Evolutionary conservation across 2,797 vertebrate genomes (phyloP).

Genomic region (Astyanax mexicanus): DNA sequence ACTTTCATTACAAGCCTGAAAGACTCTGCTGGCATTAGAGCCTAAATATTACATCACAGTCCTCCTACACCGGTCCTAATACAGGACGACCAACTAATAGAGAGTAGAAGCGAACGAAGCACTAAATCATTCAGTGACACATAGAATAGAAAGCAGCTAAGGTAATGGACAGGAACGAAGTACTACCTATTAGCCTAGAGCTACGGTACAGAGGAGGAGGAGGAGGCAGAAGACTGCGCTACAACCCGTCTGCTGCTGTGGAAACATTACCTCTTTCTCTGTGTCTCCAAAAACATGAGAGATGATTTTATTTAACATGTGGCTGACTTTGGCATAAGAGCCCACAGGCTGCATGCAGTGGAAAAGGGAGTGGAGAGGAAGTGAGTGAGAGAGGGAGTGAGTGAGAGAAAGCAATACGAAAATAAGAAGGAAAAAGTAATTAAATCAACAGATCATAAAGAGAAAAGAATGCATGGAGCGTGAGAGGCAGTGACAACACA

Average conservation of each 20-base stretch:
- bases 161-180: conserved; percentile 20
- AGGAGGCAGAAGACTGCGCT: conserved; percentile 1
- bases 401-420: neutral
- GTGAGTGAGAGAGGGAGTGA: neutral
- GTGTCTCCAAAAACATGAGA: conserved; percentile 76
- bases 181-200: conserved; percentile 32
- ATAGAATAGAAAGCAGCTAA: conserved; percentile 4
- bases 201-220: conserved; percentile 11
- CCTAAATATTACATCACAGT: neutral
- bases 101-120: conserved; percentile 2
- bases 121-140: conserved; percentile 15
- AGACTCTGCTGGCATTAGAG: neutral
- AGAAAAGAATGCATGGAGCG: conserved; percentile 16
- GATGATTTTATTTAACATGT: conserved; percentile 85
- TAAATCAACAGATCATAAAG: neutral
- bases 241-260: conserved; percentile 40
- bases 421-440: neutral
- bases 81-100: neutral
- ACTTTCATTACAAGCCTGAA: neutral
- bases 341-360: conserved; percentile 77
- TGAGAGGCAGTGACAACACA: conserved; percentile 24
- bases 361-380: conserved; percentile 41
- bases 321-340: conserved; percentile 87
- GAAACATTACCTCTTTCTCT: conserved; percentile 83
- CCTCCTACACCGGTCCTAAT: neutral